phyloP scores from a whole-genome alignment of 2,113 vertebrate species.

The Lontra canadensis region DNA sequence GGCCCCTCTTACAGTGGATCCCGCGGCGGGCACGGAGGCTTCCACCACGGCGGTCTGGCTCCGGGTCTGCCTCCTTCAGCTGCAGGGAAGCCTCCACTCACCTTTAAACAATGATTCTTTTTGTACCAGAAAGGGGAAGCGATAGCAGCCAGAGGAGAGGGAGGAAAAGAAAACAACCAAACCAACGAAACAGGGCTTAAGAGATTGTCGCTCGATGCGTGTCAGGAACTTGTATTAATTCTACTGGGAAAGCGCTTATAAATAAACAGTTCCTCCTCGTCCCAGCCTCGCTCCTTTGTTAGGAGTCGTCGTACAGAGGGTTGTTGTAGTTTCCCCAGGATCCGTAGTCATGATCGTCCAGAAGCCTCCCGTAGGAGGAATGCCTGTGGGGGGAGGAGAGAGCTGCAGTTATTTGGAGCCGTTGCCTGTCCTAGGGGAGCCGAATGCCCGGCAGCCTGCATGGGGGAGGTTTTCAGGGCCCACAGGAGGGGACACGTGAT shows the following conservation, averaged over 20 bases:
- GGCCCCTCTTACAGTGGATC: not conserved
- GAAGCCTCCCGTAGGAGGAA: constrained; percentile 88
- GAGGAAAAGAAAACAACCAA: constrained; percentile 63
- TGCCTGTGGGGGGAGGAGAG: constrained; percentile 81
- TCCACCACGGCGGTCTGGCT: not conserved
- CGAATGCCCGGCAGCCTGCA: not conserved
- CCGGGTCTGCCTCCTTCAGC: not conserved
- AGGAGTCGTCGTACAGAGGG: constrained; percentile 92
- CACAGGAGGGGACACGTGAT: accelerated
- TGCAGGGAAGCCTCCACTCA: not conserved
- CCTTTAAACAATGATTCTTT: constrained; percentile 17
- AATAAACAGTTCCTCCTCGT: constrained; percentile 73
- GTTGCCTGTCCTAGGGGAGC: not conserved
- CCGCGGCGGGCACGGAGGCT: not conserved
- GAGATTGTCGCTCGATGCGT: constrained; percentile 53
- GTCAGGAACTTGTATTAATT: constrained; percentile 69
- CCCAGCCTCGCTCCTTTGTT: constrained; percentile 48
- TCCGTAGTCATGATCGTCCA: constrained; percentile 86
- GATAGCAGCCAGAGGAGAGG: constrained; percentile 56
- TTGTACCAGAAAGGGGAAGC: constrained; percentile 35
- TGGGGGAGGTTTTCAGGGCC: not conserved
- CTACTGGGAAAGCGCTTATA: constrained; percentile 82
- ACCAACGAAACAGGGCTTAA: constrained; percentile 65
- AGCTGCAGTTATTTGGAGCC: not conserved
- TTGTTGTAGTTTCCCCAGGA: constrained; percentile 93